Evolutionary conservation across 2,888 invertebrate species (phyloP).

Genomic region (Euplagia quadripunctaria): DNA sequence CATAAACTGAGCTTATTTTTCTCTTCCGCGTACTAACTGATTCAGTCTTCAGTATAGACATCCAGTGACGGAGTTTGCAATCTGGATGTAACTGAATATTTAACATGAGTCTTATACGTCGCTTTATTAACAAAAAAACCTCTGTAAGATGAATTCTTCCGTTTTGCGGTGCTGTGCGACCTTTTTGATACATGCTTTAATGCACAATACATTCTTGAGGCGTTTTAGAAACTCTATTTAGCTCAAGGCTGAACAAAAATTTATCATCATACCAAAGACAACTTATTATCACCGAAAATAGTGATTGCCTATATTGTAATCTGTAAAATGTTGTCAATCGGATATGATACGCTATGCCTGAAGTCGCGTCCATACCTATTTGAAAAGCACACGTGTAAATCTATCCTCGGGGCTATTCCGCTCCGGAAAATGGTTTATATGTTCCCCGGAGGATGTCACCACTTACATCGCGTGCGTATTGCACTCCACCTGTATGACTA

Average conservation of each 20-base stretch:
- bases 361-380: background rate
- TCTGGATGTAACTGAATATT: no score
- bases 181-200: no score
- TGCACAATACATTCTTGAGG: no score
- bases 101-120: no score
- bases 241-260: background rate
- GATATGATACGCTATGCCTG: background rate
- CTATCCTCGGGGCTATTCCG: constrained; percentile 15
- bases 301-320: background rate
- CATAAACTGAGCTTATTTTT: background rate
- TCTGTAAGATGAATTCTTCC: no score
- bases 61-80: background rate
- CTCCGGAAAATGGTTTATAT: constrained; percentile 8
- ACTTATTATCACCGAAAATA: background rate
- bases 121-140: no score
- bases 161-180: no score
- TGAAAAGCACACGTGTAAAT: constrained; percentile 4
- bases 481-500: background rate
- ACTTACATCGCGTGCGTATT: background rate
- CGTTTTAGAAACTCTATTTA: background rate
- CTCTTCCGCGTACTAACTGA: background rate
- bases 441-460: background rate
- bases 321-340: background rate
- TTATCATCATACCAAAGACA: background rate
- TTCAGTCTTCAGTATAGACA: background rate